Evolutionary conservation across 2,888 invertebrate species (phyloP).

Genomic region (Rhamphomyia laevipes): DNA sequence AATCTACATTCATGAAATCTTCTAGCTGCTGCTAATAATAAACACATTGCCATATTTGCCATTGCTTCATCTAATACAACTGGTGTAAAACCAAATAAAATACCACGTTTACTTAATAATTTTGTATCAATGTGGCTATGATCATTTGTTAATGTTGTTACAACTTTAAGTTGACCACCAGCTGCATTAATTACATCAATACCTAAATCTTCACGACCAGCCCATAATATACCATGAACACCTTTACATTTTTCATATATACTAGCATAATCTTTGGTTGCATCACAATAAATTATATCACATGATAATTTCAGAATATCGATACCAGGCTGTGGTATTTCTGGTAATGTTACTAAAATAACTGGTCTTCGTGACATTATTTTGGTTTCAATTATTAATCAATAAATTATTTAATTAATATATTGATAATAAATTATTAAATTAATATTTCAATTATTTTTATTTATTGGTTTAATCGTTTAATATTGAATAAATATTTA

Average conservation of each 20-base stretch:
- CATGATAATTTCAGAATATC: conserved; percentile 46
- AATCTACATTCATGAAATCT: conserved; percentile 57
- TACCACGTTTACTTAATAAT: conserved; percentile 50
- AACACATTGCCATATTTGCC: conserved; percentile 63
- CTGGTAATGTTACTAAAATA: conserved; percentile 56
- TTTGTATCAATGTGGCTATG: conserved; percentile 62
- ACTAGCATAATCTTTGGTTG: not conserved
- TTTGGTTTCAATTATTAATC: no score
- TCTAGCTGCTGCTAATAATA: conserved; percentile 58
- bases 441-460: no score
- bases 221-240: conserved; percentile 16
- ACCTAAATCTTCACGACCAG: conserved; percentile 9
- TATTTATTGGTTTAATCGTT: no score
- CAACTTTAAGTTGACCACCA: conserved; percentile 50
- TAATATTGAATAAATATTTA: no score
- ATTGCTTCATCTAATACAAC: conserved; percentile 56
- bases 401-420: no score
- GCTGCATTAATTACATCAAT: conserved; percentile 11
- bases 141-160: conserved; percentile 71
- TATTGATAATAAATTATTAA: no score
- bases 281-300: conserved; percentile 23
- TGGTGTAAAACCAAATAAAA: conserved; percentile 63
- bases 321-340: conserved; percentile 52
- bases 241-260: conserved; percentile 12
- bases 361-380: no score